Evolutionary conservation across 2,797 vertebrate genomes (phyloP).

Genomic region (Ctenosaura bakeri): DNA sequence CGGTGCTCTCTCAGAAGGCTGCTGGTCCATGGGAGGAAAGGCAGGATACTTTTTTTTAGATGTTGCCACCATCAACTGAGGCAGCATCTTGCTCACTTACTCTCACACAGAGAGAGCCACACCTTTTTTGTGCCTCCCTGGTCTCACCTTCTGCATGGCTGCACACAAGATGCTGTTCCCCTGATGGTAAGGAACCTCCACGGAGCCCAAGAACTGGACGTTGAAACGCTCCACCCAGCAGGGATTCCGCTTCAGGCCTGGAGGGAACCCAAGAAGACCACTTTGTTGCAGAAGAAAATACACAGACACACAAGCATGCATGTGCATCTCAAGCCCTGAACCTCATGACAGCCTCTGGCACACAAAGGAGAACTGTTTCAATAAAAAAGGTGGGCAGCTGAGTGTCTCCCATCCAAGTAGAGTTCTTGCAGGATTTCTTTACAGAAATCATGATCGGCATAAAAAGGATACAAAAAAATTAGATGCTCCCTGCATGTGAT

Average conservation of each 20-base stretch:
- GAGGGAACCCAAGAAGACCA: rapidly evolving
- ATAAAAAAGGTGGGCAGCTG: too few species aligned
- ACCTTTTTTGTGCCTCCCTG: rapidly evolving
- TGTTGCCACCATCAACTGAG: too few species aligned
- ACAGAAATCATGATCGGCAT: too few species aligned
- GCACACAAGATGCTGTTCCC: conserved; percentile 96
- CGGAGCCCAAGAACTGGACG: conserved; percentile 96
- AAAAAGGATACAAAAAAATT: too few species aligned
- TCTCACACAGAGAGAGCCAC: rapidly evolving
- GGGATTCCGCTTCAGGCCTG: conserved; percentile 92
- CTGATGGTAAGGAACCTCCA: conserved; percentile 97
- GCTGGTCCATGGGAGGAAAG: not conserved
- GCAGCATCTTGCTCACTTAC: not conserved
- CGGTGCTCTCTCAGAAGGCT: too few species aligned
- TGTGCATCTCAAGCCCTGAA: not conserved
- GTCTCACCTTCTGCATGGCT: conserved; percentile 95
- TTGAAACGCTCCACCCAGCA: conserved; percentile 94
- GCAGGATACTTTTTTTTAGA: not conserved
- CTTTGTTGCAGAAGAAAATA: not conserved
- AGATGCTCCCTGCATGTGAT: too few species aligned
- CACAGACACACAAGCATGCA: too few species aligned
- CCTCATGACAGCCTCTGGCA: too few species aligned
- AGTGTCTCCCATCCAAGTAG: not conserved
- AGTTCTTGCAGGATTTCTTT: not conserved
- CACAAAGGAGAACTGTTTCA: too few species aligned